A percentile compares a stretch with the other conserved stretches of the same genome.
Evolutionary conservation across 2,113 vertebrate genomes (phyloP).

Genomic region (Lampris megalopsis): DNA sequence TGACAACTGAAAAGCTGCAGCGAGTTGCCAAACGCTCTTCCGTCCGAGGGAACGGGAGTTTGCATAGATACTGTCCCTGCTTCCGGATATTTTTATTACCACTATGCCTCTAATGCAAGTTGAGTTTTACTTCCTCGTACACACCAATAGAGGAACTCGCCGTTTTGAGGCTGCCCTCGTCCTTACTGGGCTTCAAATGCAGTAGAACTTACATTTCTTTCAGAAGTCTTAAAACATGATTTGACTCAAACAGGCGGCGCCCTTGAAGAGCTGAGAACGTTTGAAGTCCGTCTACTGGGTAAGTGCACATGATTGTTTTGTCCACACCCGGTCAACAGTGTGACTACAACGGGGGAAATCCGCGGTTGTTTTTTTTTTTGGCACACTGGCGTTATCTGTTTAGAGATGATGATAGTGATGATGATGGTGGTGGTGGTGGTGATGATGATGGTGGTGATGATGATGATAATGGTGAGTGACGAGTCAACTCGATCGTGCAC

Average conservation of each 20-base stretch:
- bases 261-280: neutral
- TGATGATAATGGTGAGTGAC: too few relatives aligned
- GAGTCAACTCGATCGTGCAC: too few relatives aligned
- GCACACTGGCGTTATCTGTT: neutral
- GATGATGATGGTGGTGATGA: too few relatives aligned
- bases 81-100: slow-evolving; percentile 77
- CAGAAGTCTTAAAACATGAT: slow-evolving; percentile 54
- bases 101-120: slow-evolving; percentile 71
- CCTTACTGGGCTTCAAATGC: slow-evolving; percentile 30
- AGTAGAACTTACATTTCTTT: slow-evolving; percentile 30
- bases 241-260: slow-evolving; percentile 18
- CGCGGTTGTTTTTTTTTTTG: slow-evolving; percentile 25
- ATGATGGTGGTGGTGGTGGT: too few relatives aligned
- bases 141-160: slow-evolving; percentile 84
- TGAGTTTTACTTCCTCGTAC: slow-evolving; percentile 84
- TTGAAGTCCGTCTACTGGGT: slow-evolving; percentile 46
- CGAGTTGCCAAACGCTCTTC: neutral
- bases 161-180: slow-evolving; percentile 53
- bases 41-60: slow-evolving; percentile 55
- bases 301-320: slow-evolving; percentile 9
- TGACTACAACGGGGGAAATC: slow-evolving; percentile 39
- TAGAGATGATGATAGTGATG: slow-evolving; percentile 6
- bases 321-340: neutral
- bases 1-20: too few relatives aligned
- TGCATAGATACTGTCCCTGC: slow-evolving; percentile 81